Evolutionary conservation across 2,888 invertebrate species (phyloP).

Genomic region (Eubasilissa splendida): DNA sequence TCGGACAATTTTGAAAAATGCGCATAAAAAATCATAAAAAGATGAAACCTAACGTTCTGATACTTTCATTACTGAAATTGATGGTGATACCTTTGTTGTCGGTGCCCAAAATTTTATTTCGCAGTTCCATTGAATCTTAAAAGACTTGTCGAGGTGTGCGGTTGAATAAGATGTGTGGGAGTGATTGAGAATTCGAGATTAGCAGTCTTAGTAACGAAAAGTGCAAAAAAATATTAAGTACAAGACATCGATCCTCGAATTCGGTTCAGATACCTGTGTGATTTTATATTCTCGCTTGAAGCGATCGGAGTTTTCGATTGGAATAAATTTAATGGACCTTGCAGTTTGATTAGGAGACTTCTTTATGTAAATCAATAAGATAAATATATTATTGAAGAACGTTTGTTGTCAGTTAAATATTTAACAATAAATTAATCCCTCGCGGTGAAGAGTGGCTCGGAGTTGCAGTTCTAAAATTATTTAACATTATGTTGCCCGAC

Average conservation of each 20-base stretch:
- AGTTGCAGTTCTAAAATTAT: too few relatives aligned
- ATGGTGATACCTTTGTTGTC: neutral
- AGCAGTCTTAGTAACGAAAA: slow-evolving; percentile 15
- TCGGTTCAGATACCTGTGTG: neutral
- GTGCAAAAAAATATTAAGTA: slow-evolving; percentile 9
- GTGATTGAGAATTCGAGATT: slow-evolving; percentile 29
- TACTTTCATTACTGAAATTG: neutral
- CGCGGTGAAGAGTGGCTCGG: too few relatives aligned
- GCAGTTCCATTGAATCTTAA: neutral
- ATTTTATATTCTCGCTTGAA: neutral
- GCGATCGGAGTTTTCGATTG: slow-evolving; percentile 8
- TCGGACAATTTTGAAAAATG: neutral
- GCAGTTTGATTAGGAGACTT: slow-evolving; percentile 8
- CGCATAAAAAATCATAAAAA: neutral
- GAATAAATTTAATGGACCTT: slow-evolving; percentile 8
- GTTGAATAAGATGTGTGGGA: slow-evolving; percentile 14
- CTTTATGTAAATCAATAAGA: neutral
- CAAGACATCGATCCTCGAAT: slow-evolving; percentile 15
- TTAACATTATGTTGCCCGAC: too few relatives aligned
- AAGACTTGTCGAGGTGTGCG: slow-evolving; percentile 5
- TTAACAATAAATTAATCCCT: too few relatives aligned
- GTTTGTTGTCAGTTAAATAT: too few relatives aligned
- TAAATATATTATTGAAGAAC: too few relatives aligned
- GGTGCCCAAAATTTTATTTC: neutral
- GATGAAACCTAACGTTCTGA: neutral